These are phyloP conservation scores for Sycobia sp. DNA, from an alignment of 1,140 invertebrate species.

Conservation along the genomic window DNA sequence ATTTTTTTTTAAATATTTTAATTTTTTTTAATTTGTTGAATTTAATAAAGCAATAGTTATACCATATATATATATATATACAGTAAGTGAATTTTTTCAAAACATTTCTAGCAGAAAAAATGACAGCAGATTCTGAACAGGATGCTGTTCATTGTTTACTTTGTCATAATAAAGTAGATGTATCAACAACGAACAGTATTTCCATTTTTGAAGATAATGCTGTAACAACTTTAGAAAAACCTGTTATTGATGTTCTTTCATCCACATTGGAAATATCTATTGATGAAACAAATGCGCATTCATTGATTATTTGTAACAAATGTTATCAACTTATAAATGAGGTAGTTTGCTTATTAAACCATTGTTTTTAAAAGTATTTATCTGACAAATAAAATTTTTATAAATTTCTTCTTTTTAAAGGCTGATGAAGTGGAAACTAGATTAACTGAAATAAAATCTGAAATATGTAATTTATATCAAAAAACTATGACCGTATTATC, in stretches of 20 bases:
- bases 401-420: constrained; percentile 43
- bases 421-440: constrained; percentile 66
- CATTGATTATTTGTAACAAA: constrained; percentile 67
- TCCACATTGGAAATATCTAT: constrained; percentile 61
- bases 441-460: constrained; percentile 58
- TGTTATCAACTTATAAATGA: constrained; percentile 68
- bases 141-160: constrained; percentile 60
- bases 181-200: constrained; percentile 62
- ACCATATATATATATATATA: too few species aligned
- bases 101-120: constrained; percentile 36
- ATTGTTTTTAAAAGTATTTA: not conserved
- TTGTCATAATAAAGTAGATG: constrained; percentile 63
- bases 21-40: too few species aligned
- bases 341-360: constrained; percentile 37
- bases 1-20: not conserved
- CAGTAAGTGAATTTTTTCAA: too few species aligned
- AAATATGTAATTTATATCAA: constrained; percentile 58
- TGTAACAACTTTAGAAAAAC: constrained; percentile 49
- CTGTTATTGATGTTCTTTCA: constrained; percentile 59
- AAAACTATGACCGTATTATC: constrained; percentile 52
- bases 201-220: constrained; percentile 59
- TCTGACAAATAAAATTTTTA: not conserved
- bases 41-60: too few species aligned
- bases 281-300: constrained; percentile 60
- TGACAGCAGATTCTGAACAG: constrained; percentile 51